Conservation (phyloP, 2,888 invertebrate genomes). For the Eupsilia transversa region DNA sequence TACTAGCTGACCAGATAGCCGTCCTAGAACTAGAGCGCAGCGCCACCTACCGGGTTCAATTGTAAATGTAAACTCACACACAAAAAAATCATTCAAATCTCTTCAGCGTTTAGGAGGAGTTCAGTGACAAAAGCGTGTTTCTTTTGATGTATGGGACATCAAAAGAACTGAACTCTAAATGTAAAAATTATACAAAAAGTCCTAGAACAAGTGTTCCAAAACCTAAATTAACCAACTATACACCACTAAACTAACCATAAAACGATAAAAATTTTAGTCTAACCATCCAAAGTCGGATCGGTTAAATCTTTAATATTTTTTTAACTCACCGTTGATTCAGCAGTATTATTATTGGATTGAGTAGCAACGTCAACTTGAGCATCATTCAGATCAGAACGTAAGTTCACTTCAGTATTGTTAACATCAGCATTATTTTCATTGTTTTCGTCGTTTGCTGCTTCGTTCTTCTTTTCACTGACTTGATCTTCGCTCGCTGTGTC, state of each 20-base stretch:
- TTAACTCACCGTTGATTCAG: constrained; percentile 23
- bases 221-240: too few relatives aligned
- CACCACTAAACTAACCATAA: neutral
- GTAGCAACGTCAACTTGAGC: neutral
- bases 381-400: neutral
- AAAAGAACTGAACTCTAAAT: too few relatives aligned
- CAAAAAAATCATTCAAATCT: neutral
- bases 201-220: too few relatives aligned
- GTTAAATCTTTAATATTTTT: neutral
- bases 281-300: neutral
- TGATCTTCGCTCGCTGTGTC: neutral
- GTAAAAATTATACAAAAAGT: too few relatives aligned
- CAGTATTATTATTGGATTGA: neutral
- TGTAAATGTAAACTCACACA: neutral
- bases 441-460: neutral
- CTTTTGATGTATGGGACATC: too few relatives aligned
- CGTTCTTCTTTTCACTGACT: neutral
- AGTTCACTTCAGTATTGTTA: neutral
- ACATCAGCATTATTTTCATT: neutral
- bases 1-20: neutral
- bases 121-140: too few relatives aligned
- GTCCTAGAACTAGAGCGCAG: neutral
- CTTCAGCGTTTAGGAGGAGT: neutral
- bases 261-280: neutral
- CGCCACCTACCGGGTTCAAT: neutral